Evolutionary conservation across 2,888 invertebrate species (phyloP).

Genomic region (Coenonympha glycerion): DNA sequence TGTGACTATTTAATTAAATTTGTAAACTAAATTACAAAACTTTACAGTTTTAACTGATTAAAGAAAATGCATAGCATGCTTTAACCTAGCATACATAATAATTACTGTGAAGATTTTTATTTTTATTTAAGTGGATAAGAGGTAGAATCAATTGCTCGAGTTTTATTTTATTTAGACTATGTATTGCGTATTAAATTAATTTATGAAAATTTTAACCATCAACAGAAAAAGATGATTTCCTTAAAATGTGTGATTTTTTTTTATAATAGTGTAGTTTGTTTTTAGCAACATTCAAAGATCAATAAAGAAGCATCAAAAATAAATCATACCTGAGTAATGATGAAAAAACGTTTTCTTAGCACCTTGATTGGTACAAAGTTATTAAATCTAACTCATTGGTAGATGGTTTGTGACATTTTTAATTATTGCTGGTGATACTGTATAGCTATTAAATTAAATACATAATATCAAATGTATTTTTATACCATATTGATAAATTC

Average conservation of each 20-base stretch:
- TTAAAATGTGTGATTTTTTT: neutral
- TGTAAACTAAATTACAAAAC: neutral
- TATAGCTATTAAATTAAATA: no score
- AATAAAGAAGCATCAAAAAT: constrained; percentile 4
- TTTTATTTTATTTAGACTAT: constrained; percentile 2
- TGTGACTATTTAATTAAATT: neutral
- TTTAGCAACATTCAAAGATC: neutral
- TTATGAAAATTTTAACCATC: neutral
- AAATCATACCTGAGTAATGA: constrained; percentile 4
- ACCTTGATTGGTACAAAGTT: constrained; percentile 16
- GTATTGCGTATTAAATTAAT: neutral
- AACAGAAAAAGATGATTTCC: neutral
- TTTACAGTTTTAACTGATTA: neutral
- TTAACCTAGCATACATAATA: neutral
- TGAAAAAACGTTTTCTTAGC: constrained; percentile 9
- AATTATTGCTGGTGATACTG: neutral
- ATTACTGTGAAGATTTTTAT: neutral
- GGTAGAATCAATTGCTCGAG: constrained; percentile 21
- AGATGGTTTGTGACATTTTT: constrained; percentile 10
- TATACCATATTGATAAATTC: no score
- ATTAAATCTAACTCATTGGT: neutral
- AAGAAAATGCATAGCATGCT: neutral
- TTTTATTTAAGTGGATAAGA: constrained; percentile 12
- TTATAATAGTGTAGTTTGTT: neutral
- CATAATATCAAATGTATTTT: no score